Evolutionary conservation across 2,113 vertebrate genomes (phyloP).

Genomic region (Cathartes aura): DNA sequence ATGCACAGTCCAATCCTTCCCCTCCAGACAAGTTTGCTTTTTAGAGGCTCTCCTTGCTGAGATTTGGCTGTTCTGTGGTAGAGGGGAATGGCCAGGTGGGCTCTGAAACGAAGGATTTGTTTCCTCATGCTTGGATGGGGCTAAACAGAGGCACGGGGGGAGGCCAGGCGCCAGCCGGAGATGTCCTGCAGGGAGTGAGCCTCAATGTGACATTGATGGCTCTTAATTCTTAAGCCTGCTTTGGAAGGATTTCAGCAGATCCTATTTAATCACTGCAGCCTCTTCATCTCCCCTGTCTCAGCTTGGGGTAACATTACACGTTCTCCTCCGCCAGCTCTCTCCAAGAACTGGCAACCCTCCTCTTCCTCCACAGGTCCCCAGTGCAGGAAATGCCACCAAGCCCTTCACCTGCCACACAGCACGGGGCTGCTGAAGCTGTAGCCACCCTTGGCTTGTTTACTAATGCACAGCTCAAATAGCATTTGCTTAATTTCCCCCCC

Average conservation of each 20-base stretch:
- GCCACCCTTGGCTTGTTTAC: neutral
- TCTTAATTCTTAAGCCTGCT: constrained; percentile 77
- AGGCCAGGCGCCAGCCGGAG: neutral
- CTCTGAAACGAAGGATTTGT: neutral
- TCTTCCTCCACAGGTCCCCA: neutral
- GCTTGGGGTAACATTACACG: neutral
- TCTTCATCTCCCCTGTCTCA: constrained; percentile 28
- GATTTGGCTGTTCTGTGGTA: accelerated
- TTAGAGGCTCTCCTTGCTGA: neutral
- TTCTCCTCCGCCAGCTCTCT: neutral
- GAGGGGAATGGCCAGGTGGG: neutral
- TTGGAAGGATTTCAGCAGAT: constrained; percentile 76
- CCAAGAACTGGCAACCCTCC: neutral
- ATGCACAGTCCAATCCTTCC: neutral
- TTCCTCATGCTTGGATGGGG: neutral
- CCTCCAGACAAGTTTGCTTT: neutral
- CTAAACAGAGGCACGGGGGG: neutral
- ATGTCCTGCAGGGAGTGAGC: constrained; percentile 56
- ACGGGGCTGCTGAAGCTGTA: accelerated
- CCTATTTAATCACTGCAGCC: constrained; percentile 69
- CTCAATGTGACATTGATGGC: constrained; percentile 73
- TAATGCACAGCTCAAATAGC: neutral
- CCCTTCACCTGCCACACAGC: neutral
- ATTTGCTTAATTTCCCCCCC: neutral
- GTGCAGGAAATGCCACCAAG: accelerated